phyloP scores from a whole-genome alignment of 2,113 vertebrate genomes.

The Cyphomyrus plagiostoma region DNA sequence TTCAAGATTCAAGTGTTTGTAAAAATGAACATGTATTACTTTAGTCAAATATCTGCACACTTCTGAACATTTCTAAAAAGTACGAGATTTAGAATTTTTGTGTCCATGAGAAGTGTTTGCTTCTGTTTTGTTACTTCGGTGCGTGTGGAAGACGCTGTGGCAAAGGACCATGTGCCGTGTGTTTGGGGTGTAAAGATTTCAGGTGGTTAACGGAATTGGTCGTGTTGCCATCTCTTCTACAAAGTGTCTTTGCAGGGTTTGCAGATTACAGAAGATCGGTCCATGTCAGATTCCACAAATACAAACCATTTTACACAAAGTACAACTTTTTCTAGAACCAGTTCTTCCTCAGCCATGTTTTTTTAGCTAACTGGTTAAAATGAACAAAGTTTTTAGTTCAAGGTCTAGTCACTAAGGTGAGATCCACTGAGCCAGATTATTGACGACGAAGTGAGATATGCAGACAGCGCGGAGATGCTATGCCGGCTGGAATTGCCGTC shows the following conservation, averaged over 20 bases:
- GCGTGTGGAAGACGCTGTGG: no score
- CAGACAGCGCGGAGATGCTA: no score
- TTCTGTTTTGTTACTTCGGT: no score
- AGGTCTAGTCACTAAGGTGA: background rate
- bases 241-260: background rate
- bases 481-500: no score
- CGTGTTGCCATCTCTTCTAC: background rate
- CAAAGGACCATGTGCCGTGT: background rate
- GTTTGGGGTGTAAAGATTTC: background rate
- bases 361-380: background rate
- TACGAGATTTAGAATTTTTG: no score
- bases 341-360: background rate
- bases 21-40: no score
- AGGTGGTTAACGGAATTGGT: background rate
- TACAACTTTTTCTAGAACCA: background rate
- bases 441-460: background rate
- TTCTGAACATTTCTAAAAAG: no score
- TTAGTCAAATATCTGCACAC: no score
- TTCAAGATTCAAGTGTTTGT: no score
- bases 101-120: no score
- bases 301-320: background rate
- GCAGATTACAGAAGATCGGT: background rate
- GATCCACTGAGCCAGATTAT: background rate
- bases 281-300: background rate
- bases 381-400: background rate